Percentiles rank a stretch among this genome's conserved stretches.
These are phyloP conservation scores for Phrynocephalus vlangalii DNA, from an alignment of 2,797 vertebrate species.

Conservation along the genomic window DNA sequence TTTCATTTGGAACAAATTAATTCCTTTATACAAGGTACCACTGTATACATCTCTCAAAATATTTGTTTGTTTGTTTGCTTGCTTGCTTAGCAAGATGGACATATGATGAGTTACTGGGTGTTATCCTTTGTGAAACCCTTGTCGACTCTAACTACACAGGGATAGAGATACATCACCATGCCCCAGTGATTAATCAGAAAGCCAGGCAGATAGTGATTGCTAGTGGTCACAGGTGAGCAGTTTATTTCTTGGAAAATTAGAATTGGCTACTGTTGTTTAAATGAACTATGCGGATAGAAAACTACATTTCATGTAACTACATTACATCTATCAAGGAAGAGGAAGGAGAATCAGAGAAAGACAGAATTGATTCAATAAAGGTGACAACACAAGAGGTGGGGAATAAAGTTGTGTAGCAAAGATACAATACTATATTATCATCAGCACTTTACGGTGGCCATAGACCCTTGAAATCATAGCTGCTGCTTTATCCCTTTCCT, in stretches of 20 bases:
- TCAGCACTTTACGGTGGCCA: not conserved
- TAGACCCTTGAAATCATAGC: not conserved
- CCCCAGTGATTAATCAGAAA: not conserved
- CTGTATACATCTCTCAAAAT: no score
- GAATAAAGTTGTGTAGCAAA: not conserved
- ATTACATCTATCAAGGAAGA: not conserved
- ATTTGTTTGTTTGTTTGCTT: no score
- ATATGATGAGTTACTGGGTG: not conserved
- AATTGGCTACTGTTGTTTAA: not conserved
- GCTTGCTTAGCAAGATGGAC: no score
- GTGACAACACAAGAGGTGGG: not conserved
- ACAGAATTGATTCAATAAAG: not conserved
- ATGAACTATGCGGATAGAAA: not conserved
- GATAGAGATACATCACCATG: not conserved
- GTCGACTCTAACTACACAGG: not conserved
- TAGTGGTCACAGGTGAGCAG: not conserved
- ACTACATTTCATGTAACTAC: not conserved
- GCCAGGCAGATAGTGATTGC: not conserved
- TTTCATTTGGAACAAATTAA: no score
- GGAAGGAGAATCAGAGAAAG: not conserved
- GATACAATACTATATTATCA: not conserved
- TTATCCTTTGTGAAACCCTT: not conserved
- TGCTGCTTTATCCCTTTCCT: not conserved
- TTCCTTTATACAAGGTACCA: no score
- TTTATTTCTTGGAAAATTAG: not conserved